Evolutionary conservation across 2,113 vertebrate species (phyloP).

Genomic region (Eubucco bourcierii): DNA sequence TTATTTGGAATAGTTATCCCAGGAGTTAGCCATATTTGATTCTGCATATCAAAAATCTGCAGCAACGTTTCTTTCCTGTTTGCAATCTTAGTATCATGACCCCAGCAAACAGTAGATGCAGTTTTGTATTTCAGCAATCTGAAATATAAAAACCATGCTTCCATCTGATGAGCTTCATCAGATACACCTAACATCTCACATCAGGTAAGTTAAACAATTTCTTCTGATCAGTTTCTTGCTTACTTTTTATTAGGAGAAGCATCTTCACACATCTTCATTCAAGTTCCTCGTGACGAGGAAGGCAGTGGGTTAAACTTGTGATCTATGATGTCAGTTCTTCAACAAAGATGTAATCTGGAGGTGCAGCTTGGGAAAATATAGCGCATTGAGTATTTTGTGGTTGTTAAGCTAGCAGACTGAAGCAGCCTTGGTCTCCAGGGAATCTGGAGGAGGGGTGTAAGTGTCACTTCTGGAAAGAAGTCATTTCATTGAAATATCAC

Average conservation of each 20-base stretch:
- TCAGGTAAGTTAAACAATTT: neutral
- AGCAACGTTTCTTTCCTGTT: neutral
- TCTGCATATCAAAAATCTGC: neutral
- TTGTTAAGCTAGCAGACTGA: neutral
- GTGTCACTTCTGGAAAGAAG: slow-evolving; percentile 31
- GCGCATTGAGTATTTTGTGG: neutral
- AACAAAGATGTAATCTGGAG: neutral
- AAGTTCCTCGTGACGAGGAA: neutral
- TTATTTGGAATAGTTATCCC: neutral
- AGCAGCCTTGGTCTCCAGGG: neutral
- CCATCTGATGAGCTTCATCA: neutral
- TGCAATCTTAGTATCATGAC: neutral
- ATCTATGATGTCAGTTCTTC: neutral
- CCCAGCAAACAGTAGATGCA: neutral
- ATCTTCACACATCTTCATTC: neutral
- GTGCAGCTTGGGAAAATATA: neutral
- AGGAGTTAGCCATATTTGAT: neutral
- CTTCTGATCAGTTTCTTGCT: neutral
- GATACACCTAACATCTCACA: neutral
- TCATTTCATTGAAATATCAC: slow-evolving; percentile 17
- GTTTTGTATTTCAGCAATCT: neutral
- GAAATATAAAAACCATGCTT: neutral
- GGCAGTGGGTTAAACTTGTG: neutral
- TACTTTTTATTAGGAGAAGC: neutral
- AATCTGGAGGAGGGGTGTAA: slow-evolving; percentile 1